Evolutionary conservation across 1,140 invertebrate species (phyloP).

Genomic region (Heliconius eleuchia): DNA sequence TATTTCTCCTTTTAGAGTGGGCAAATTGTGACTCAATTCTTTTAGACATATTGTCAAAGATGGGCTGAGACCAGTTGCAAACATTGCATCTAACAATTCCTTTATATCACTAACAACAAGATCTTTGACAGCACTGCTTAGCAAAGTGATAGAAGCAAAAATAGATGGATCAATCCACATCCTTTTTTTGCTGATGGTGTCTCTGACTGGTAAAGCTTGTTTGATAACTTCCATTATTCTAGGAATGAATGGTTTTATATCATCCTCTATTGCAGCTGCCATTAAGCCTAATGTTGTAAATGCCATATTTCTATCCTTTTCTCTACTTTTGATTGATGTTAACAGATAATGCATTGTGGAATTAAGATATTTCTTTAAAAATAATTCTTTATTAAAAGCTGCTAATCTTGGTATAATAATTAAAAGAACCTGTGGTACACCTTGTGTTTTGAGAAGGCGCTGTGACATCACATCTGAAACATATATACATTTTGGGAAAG

Average conservation of each 20-base stretch:
- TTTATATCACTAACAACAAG: constrained; percentile 89
- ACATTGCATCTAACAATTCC: constrained; percentile 95
- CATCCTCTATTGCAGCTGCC: constrained; percentile 92
- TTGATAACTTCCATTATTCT: constrained; percentile 94
- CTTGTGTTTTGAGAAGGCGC: constrained; percentile 86
- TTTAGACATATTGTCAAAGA: constrained; percentile 94
- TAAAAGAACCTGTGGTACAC: constrained; percentile 94
- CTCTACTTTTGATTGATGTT: constrained; percentile 87
- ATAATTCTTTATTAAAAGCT: constrained; percentile 93
- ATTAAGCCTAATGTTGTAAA: constrained; percentile 96
- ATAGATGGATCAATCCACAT: constrained; percentile 92
- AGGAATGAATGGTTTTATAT: constrained; percentile 90
- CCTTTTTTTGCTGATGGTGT: constrained; percentile 87
- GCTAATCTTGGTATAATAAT: constrained; percentile 96
- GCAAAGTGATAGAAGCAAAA: constrained; percentile 96
- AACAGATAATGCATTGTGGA: constrained; percentile 91
- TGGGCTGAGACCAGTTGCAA: constrained; percentile 94
- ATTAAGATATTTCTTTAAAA: constrained; percentile 89
- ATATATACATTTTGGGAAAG: not conserved
- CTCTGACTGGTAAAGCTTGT: constrained; percentile 89
- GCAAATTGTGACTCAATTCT: constrained; percentile 94
- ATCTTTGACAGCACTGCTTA: constrained; percentile 92
- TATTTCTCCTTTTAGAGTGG: constrained; percentile 93
- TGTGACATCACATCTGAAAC: constrained; percentile 89
- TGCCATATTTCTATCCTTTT: constrained; percentile 91